Conservation (phyloP, 2,113 vertebrate species). For the Megaceryle torquata region DNA sequence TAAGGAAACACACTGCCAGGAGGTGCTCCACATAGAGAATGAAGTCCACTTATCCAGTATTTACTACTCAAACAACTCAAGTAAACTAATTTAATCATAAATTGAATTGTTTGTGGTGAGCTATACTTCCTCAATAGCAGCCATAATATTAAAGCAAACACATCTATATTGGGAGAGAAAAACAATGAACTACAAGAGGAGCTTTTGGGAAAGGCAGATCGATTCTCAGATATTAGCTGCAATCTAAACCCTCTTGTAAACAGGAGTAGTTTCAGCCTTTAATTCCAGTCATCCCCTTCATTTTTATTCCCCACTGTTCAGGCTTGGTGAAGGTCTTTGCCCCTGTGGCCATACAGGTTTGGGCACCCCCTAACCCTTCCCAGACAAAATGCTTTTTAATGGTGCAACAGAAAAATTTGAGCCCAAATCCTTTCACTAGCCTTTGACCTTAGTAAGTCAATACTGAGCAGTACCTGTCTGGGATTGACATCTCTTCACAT, state of each 20-base stretch:
- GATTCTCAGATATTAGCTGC: not conserved
- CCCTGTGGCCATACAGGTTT: not conserved
- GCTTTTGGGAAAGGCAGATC: not conserved
- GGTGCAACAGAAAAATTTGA: not conserved
- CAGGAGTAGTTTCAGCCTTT: not conserved
- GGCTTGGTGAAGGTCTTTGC: not conserved
- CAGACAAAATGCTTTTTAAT: not conserved
- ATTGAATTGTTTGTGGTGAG: not conserved
- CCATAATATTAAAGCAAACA: not conserved
- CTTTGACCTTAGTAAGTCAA: not conserved
- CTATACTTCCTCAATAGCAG: conserved; percentile 12
- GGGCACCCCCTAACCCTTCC: not conserved
- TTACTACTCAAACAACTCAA: conserved; percentile 20
- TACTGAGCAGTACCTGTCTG: not conserved
- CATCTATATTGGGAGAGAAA: not conserved
- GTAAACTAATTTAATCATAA: not conserved
- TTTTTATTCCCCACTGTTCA: not conserved
- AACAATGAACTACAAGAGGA: not conserved
- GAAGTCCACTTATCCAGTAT: not conserved
- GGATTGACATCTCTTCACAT: not conserved
- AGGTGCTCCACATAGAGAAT: not conserved
- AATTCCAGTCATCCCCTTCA: not conserved
- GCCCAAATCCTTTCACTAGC: not conserved
- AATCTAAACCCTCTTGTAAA: not conserved
- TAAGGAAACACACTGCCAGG: not conserved